A percentile compares a stretch with the other conserved stretches of the same genome.
Conservation (phyloP, 1,140 invertebrate species). For the Eulimnadia texana region DNA sequence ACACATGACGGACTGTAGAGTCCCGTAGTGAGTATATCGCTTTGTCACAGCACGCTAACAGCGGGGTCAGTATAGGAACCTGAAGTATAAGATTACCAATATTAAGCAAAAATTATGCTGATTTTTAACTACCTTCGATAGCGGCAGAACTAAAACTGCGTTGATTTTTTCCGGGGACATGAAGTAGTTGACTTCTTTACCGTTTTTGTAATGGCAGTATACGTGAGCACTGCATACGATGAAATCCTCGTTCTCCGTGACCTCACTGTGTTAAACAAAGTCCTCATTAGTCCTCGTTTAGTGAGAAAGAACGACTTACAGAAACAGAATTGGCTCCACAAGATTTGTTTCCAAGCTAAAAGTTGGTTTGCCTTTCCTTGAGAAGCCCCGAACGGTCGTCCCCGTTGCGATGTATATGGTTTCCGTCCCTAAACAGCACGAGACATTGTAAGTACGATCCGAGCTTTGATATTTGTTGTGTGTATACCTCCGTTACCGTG, state of each 20-base stretch:
- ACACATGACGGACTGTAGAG: background rate
- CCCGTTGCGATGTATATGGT: background rate
- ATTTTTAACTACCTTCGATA: background rate
- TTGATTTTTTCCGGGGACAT: slow-evolving; percentile 7
- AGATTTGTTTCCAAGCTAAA: slow-evolving; percentile 7
- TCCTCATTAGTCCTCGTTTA: background rate
- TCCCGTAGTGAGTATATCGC: slow-evolving; percentile 1
- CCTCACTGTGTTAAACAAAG: background rate
- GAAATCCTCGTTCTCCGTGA: background rate
- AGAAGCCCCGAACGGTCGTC: background rate
- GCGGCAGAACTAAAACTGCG: background rate
- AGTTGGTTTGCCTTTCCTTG: background rate
- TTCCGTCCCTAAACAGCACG: background rate
- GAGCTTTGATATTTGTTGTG: background rate
- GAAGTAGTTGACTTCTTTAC: slow-evolving; percentile 8
- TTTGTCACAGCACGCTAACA: background rate
- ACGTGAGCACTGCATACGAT: background rate
- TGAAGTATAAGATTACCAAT: background rate
- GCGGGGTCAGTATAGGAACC: slow-evolving; percentile 1
- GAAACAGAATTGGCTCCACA: background rate
- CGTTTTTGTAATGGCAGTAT: background rate
- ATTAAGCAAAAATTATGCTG: background rate
- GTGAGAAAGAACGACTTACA: background rate
- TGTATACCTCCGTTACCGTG: background rate
- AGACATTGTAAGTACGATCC: background rate